Evolutionary conservation across 2,113 vertebrate species (phyloP), one percentile per base, ranked within the genome.

Genomic region (Pseudorectes ferrugineus): DNA sequence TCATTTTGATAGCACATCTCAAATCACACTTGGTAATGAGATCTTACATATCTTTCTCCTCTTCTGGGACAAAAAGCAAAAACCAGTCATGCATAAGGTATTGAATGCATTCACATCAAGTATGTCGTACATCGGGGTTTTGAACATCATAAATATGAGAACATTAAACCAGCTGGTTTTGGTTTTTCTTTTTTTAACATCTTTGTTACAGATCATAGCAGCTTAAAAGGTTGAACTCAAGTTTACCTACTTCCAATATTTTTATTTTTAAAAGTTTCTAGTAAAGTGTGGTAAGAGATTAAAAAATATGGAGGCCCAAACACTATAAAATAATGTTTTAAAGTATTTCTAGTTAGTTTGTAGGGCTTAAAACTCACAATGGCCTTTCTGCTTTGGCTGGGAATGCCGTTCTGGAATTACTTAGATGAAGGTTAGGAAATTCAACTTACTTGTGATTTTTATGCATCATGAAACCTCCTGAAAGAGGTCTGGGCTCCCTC

Each of bases 1-100:
- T 95, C 66, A 38, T 66, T 94, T 96, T 83, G 92, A 88, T 80
- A 97, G 93, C 86, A 86, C 55, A 93, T 79, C 67, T 90, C 71
- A 52, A 76, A 78, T 74, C 49, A 85, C 73, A 73, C 11, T 81
- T 92, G 48, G 66, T 94, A 71, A 89, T 84, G 61, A 94, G 89
- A 89, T 70, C 51, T 91, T 81, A 96, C 79, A 89, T 92, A 85
- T 82, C 57, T 96, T 94, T 54, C 78, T 85, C 43, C 87, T 89
- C 72, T 63, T 72, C 59, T 65, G 74, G 81, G 79, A 95, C 95
- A 89, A 89, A 40, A 78, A 93, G 88, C 83, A 89, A 91, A 92
- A 82, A 46, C 43, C 13, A 20, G 42, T 94, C 97, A 95, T 80
- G 92, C 95, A 88, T 38, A 94, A 93, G 74, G 57, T 72, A 92